A percentile compares a stretch with the other conserved stretches of the same genome.
Evolutionary conservation across 1,140 invertebrate genomes (phyloP).

Genomic region (Neuroterus valhalla): DNA sequence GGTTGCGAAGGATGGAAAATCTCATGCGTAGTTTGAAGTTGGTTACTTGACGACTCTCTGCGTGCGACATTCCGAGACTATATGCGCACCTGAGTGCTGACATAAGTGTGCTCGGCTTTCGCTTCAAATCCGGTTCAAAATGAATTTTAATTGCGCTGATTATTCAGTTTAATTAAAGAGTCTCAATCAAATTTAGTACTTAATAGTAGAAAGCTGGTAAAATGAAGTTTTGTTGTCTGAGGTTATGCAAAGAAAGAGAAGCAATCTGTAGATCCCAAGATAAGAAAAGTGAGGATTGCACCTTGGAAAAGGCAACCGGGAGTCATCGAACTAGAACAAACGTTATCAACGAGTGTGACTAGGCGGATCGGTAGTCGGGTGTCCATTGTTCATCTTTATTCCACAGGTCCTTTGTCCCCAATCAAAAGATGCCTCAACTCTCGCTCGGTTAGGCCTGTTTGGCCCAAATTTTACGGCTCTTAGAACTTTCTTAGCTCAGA

Average conservation of each 20-base stretch:
- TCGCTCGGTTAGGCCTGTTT: conserved; percentile 2
- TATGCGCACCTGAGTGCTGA: no score
- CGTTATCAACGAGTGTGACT: conserved; percentile 24
- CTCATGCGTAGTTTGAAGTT: no score
- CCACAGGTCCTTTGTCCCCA: neutral
- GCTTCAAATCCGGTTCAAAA: no score
- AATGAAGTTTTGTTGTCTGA: neutral
- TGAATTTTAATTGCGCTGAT: no score
- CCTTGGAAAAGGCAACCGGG: conserved; percentile 1
- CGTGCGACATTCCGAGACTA: no score
- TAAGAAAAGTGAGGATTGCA: neutral
- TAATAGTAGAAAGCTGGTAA: neutral
- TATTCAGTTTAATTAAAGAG: no score
- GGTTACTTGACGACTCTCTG: no score
- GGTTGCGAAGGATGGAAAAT: no score
- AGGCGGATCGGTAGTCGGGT: neutral
- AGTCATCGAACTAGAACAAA: conserved; percentile 19
- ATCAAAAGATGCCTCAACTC: conserved; percentile 9
- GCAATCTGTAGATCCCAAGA: neutral
- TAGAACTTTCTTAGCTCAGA: neutral
- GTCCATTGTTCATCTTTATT: conserved; percentile 11
- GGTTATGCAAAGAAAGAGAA: neutral
- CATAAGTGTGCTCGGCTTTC: no score
- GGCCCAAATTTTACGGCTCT: conserved; percentile 18
- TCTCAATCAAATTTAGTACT: no score